Conservation (phyloP, 1,140 invertebrate species). For the Linepithema humile region DNA sequence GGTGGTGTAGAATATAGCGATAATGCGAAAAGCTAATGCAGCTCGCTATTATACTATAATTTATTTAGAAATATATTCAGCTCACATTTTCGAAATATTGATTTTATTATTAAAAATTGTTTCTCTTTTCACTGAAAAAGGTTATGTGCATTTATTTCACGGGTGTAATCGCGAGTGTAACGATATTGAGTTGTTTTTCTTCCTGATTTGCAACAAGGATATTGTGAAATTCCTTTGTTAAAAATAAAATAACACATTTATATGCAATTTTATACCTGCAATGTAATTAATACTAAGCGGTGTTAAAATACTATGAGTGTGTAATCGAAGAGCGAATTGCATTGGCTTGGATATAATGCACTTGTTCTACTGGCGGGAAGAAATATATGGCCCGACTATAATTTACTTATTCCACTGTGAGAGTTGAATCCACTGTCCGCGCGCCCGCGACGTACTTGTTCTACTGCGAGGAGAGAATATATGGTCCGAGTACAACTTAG, state of each 20-base stretch:
- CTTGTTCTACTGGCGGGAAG: conserved; percentile 27
- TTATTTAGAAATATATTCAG: not conserved
- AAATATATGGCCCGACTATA: conserved; percentile 40
- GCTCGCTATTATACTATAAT: not conserved
- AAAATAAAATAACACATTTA: not conserved
- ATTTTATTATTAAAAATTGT: not conserved
- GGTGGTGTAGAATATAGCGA: not conserved
- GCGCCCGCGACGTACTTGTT: conserved; percentile 36
- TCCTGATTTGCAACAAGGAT: not conserved
- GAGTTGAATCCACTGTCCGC: conserved; percentile 30
- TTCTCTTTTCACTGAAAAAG: not conserved
- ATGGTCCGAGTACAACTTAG: conserved; percentile 29
- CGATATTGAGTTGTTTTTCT: not conserved
- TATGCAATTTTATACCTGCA: not conserved
- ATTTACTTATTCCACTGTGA: conserved; percentile 48
- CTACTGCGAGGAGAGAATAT: conserved; percentile 40
- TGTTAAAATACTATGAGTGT: too few species aligned
- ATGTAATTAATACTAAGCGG: too few species aligned
- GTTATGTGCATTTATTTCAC: not conserved
- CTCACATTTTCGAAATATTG: not conserved
- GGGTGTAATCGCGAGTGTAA: not conserved
- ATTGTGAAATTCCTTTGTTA: not conserved
- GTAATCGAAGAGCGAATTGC: conserved; percentile 29
- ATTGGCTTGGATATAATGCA: conserved; percentile 35
- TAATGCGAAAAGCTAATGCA: not conserved